Conservation (phyloP, 2,113 vertebrate genomes). For the Scolopax mira region DNA sequence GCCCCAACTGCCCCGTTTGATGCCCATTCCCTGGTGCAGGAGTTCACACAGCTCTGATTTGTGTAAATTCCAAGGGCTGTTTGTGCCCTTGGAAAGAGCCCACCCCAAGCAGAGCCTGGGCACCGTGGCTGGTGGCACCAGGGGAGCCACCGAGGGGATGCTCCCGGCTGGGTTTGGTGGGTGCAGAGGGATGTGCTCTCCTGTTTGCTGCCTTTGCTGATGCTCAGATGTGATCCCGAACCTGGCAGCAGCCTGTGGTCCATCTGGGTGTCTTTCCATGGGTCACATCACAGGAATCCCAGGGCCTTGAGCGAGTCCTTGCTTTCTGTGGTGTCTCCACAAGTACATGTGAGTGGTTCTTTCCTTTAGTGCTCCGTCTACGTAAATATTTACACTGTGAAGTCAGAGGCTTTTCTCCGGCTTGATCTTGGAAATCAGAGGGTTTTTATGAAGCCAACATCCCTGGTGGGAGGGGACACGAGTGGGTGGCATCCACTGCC, state of each 20-base stretch:
- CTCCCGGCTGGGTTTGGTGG: accelerated
- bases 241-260: neutral
- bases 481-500: too few species aligned
- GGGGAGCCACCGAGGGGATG: neutral
- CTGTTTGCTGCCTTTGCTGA: accelerated
- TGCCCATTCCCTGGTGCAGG: neutral
- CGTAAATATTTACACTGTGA: neutral
- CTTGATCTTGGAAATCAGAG: neutral
- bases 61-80: too few species aligned
- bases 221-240: neutral
- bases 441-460: neutral
- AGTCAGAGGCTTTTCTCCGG: neutral
- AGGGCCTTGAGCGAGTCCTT: accelerated
- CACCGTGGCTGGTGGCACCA: accelerated
- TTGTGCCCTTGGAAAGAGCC: neutral
- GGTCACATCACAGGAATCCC: neutral
- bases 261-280: accelerated
- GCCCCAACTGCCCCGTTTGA: neutral
- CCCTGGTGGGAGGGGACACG: too few species aligned
- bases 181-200: neutral
- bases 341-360: neutral
- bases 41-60: neutral
- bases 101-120: neutral
- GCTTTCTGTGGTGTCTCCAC: neutral
- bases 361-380: neutral